Percentiles rank a stretch among this genome's conserved stretches.
Conservation (phyloP, 2,888 invertebrate species). For the Pachymerium ferrugineum region DNA sequence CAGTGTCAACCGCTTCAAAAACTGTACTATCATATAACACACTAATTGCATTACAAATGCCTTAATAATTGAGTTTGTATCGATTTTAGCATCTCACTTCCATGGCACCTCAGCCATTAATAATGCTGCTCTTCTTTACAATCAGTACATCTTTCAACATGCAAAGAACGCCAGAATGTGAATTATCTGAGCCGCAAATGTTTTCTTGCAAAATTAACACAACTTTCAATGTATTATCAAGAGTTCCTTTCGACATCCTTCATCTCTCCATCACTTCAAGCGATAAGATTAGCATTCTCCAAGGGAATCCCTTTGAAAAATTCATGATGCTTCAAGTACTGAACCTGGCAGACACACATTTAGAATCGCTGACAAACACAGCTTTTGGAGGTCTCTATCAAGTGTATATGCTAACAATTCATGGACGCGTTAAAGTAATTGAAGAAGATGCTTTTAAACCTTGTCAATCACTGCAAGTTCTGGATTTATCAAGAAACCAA, state of each 20-base stretch:
- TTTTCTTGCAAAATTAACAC: not conserved
- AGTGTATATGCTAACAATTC: not conserved
- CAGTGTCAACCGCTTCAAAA: no score
- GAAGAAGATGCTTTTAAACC: not conserved
- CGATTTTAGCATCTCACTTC: no score
- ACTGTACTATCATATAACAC: no score
- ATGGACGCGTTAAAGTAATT: not conserved
- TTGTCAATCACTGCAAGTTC: not conserved
- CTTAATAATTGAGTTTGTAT: no score
- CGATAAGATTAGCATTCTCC: not conserved
- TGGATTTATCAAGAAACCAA: not conserved
- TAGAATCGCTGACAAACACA: not conserved
- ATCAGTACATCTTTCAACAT: not conserved
- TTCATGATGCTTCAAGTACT: not conserved
- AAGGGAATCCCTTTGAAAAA: not conserved
- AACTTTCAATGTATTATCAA: not conserved
- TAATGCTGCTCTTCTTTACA: not conserved
- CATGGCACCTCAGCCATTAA: no score
- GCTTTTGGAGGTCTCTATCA: not conserved
- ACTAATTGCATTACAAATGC: no score
- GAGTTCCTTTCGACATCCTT: not conserved
- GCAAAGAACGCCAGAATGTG: not conserved
- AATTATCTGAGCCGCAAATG: not conserved
- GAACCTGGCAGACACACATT: not conserved
- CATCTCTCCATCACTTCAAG: not conserved